Base-by-base conservation (phyloP, 2,888 invertebrate species). In the Cataglyphis altisquamis region DNA sequence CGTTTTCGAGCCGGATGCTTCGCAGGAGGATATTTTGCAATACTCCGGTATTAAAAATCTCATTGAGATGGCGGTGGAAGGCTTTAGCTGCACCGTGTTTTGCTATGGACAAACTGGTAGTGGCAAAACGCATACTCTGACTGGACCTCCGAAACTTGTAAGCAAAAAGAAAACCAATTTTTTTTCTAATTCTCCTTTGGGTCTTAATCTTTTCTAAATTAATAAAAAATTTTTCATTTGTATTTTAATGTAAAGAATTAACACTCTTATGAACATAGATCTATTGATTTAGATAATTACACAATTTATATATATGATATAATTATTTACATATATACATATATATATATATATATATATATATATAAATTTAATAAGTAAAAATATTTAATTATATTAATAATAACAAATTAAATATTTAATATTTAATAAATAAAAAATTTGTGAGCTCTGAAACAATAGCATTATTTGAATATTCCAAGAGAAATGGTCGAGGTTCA, bases 31-130 rank as follows among this genome's bases (percentile, higher is more conserved):
- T 93, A 96, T 99, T 66, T 95, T 99, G 84, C 98, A 98, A 94
- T 98, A 97, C 95, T 98, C 98, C 0, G 99, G 99, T 0, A 97
- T 99, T 85, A 98, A 98, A 93, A 96, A 98, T 73, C 96, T 99
- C 21, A 97, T 99, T 83, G 98, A 98, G 94, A 98, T 99, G 98
- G 98, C 98, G 0, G 97, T 99, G 55, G 98, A 98, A 94, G 99
- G 99, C 32, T 99, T 98, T 94, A 97, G 98, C 45, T 98, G 98
- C 93, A 99, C 99, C 0, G 98, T 97, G 39, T 98, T 99, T 95
- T 99, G 99, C 93, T 99, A 99, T 95, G 99, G 99, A 1, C 99
- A 99, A 95, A 99, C 99, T 0, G 99, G 99, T 63, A 98, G 98
- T 89, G 99, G 99, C 6, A 99, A 99, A 95, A 99, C 99, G 0